Percentiles rank a stretch among this genome's conserved stretches.
Conservation (phyloP, 2,113 vertebrate species). For the Anser brachyrhynchus region DNA sequence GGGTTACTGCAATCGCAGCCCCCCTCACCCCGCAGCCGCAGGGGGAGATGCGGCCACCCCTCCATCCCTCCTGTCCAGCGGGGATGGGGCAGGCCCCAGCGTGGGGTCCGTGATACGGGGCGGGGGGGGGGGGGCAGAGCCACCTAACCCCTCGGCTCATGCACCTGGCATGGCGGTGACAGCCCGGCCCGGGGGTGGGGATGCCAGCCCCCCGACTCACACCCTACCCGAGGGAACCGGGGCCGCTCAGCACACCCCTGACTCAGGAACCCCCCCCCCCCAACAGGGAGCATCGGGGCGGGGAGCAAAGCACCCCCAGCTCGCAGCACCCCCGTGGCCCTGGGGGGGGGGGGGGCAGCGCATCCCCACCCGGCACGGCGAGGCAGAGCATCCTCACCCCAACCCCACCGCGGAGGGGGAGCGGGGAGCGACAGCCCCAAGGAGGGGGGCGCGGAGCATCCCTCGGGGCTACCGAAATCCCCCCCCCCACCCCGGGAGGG, state of each 20-base stretch:
- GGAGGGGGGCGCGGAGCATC: background rate
- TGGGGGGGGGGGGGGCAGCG: accelerated
- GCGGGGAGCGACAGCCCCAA: background rate
- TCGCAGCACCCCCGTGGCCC: background rate
- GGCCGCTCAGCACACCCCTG: background rate
- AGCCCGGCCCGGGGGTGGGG: background rate
- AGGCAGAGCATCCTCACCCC: background rate
- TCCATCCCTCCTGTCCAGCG: background rate
- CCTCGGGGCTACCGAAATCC: background rate
- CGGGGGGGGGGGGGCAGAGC: no score
- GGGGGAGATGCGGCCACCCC: background rate
- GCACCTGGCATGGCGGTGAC: background rate
- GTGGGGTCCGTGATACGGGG: no score
- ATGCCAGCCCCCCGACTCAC: background rate
- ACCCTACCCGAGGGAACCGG: background rate
- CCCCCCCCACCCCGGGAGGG: no score
- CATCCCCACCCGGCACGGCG: background rate
- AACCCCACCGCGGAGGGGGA: background rate
- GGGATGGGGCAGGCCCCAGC: background rate
- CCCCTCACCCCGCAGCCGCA: background rate
- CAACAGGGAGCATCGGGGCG: background rate
- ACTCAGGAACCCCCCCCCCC: background rate
- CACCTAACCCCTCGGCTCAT: background rate
- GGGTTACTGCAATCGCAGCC: background rate
- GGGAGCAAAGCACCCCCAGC: background rate